These are phyloP conservation scores for Catharus ustulatus DNA, from an alignment of 2,797 vertebrate genomes.

Conservation along the genomic window DNA sequence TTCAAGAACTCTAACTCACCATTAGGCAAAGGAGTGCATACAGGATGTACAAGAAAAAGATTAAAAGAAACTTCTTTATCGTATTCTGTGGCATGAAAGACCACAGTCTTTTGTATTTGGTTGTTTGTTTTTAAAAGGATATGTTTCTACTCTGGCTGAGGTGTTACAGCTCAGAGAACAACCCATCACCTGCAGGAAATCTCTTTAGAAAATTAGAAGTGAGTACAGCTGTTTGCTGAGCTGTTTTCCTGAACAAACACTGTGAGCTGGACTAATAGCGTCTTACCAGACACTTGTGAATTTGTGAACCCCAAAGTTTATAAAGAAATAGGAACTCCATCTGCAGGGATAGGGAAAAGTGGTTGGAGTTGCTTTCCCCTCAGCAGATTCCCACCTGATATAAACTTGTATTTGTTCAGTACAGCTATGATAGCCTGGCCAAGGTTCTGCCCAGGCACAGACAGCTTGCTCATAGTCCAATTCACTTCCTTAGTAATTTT, in stretches of 20 bases:
- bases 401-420: neutral
- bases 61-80: conserved; percentile 31
- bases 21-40: conserved; percentile 6
- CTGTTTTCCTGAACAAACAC: neutral
- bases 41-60: conserved; percentile 34
- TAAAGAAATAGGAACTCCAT: neutral
- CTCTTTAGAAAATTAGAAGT: neutral
- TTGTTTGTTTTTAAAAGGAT: neutral
- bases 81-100: neutral
- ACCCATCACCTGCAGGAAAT: neutral
- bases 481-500: neutral
- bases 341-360: neutral
- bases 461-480: neutral
- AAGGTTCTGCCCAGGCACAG: neutral
- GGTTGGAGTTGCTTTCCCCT: neutral
- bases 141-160: neutral
- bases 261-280: neutral
- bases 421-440: neutral
- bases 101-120: neutral
- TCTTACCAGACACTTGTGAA: neutral
- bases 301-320: neutral
- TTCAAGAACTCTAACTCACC: conserved; percentile 9
- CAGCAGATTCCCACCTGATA: neutral
- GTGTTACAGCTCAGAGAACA: conserved; percentile 11
- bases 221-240: neutral